Evolutionary conservation across 2,888 invertebrate genomes (phyloP).

Genomic region (Pandemis heparana): DNA sequence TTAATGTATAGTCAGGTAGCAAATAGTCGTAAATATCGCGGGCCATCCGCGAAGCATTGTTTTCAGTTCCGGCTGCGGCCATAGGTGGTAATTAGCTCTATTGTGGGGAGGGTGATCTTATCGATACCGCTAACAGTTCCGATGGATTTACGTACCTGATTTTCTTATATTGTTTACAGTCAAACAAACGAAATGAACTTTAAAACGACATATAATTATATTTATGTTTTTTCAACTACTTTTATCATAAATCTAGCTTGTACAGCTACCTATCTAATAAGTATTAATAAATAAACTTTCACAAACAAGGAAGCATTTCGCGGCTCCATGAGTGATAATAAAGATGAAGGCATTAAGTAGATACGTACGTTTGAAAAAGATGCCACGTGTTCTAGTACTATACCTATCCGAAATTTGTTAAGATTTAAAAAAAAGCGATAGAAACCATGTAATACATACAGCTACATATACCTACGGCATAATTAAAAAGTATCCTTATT

Average conservation of each 20-base stretch:
- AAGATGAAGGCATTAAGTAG: too few relatives aligned
- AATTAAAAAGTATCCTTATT: too few relatives aligned
- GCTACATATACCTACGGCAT: too few relatives aligned
- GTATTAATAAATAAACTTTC: too few relatives aligned
- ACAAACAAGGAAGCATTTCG: too few relatives aligned
- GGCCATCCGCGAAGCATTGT: conserved; percentile 67
- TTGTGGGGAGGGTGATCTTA: conserved; percentile 78
- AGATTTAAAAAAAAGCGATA: too few relatives aligned
- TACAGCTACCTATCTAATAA: not conserved
- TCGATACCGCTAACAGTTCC: conserved; percentile 76
- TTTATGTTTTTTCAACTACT: not conserved
- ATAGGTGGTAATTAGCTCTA: conserved; percentile 79
- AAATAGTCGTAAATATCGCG: conserved; percentile 55
- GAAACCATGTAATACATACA: not conserved
- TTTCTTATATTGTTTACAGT: conserved; percentile 75
- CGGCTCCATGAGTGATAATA: too few relatives aligned
- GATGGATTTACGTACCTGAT: conserved; percentile 80
- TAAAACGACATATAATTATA: not conserved
- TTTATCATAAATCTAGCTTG: not conserved
- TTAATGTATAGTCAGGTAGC: conserved; percentile 63
- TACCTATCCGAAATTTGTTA: too few relatives aligned
- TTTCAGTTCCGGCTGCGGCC: conserved; percentile 67
- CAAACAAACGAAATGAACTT: conserved; percentile 23
- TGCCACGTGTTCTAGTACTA: too few relatives aligned
- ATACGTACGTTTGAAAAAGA: too few relatives aligned